phyloP scores from a whole-genome alignment of 2,888 invertebrate genomes.

The Plemyria rubiginata region DNA sequence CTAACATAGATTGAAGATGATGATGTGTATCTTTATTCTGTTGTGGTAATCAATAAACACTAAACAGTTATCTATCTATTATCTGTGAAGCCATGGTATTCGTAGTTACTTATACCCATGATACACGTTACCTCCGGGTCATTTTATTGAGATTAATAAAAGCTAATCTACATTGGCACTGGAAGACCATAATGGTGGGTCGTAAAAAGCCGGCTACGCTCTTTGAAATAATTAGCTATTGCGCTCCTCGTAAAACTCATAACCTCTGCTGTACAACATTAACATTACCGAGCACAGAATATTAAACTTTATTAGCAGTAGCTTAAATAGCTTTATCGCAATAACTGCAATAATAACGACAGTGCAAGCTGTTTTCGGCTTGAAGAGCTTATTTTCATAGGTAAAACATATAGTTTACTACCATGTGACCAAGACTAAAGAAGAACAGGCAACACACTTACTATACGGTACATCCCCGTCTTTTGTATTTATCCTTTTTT shows the following conservation, averaged over 20 bases:
- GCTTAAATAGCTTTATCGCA: conserved; percentile 16
- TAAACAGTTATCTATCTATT: too few relatives aligned
- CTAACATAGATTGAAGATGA: too few relatives aligned
- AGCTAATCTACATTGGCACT: conserved; percentile 8
- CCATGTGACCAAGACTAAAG: too few relatives aligned
- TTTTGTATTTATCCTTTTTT: too few relatives aligned
- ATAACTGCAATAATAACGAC: conserved; percentile 5
- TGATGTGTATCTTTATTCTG: too few relatives aligned
- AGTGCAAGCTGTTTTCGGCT: conserved; percentile 2
- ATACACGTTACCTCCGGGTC: too few relatives aligned
- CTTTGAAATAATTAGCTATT: conserved; percentile 27
- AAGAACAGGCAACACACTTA: too few relatives aligned
- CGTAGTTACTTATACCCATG: too few relatives aligned
- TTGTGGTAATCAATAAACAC: too few relatives aligned
- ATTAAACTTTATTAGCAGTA: conserved; percentile 24
- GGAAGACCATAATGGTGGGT: conserved; percentile 14
- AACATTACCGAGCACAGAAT: conserved; percentile 20
- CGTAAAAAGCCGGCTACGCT: conserved; percentile 19
- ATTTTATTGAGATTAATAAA: not conserved
- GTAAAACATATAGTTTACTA: too few relatives aligned
- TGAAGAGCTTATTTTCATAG: not conserved
- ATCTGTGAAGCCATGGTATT: too few relatives aligned
- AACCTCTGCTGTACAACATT: conserved; percentile 27
- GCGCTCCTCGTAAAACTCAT: conserved; percentile 28
- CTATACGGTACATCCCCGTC: too few relatives aligned